phyloP scores from a whole-genome alignment of 2,888 invertebrate genomes.

The Drosophila diplacantha region DNA sequence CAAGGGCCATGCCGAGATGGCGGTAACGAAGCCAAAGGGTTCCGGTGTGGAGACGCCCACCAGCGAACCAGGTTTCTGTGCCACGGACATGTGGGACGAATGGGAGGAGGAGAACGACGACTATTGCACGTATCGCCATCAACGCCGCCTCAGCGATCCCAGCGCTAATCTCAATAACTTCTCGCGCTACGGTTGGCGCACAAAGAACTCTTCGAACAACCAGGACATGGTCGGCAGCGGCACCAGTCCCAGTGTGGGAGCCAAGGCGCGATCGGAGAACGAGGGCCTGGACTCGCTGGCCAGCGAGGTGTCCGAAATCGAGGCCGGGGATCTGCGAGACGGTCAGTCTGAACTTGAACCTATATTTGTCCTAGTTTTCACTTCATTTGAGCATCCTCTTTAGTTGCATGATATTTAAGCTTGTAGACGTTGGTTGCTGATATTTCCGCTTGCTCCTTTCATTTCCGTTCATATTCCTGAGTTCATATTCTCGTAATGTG shows the following conservation, averaged over 20 bases:
- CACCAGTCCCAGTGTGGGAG: conserved; percentile 79
- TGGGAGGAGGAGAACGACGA: conserved; percentile 94
- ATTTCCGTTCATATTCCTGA: conserved; percentile 31
- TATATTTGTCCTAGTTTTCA: conserved; percentile 9
- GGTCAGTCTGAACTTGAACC: conserved; percentile 79
- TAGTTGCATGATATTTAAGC: conserved; percentile 26
- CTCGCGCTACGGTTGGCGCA: conserved; percentile 89
- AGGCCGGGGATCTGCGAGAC: conserved; percentile 94
- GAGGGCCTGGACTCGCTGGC: conserved; percentile 92
- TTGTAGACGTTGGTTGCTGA: conserved; percentile 26
- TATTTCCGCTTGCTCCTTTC: conserved; percentile 46
- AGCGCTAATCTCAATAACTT: conserved; percentile 93
- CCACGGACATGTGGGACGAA: conserved; percentile 94
- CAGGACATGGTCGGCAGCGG: conserved; percentile 81
- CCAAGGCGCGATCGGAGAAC: conserved; percentile 92
- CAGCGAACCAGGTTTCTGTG: conserved; percentile 91
- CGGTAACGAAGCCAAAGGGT: conserved; percentile 93
- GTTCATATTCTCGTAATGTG: conserved; percentile 55
- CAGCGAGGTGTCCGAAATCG: conserved; percentile 92
- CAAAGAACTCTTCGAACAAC: conserved; percentile 76
- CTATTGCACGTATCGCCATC: conserved; percentile 88
- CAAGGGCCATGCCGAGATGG: conserved; percentile 98
- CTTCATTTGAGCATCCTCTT: conserved; percentile 36
- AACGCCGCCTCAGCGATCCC: conserved; percentile 91
- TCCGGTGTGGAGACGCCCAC: conserved; percentile 97